phyloP scores from a whole-genome alignment of 1,140 invertebrate species.

The Pseudachorutes palmiensis region DNA sequence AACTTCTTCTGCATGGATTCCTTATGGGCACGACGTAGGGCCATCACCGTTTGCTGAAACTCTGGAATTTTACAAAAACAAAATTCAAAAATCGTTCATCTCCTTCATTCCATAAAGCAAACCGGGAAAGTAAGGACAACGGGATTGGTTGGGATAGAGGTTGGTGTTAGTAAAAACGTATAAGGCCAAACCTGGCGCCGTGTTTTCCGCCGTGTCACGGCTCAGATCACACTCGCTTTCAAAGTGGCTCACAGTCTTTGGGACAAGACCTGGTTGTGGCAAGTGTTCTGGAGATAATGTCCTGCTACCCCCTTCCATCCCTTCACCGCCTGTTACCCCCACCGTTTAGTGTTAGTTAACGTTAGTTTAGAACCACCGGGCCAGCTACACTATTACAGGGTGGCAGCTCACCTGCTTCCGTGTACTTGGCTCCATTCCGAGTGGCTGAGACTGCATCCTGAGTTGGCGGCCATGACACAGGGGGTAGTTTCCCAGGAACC shows the following conservation, averaged over 20 bases:
- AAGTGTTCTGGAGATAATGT: constrained; percentile 35
- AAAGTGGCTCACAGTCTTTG: constrained; percentile 37
- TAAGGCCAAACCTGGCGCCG: constrained; percentile 24
- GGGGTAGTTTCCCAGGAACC: constrained; percentile 59
- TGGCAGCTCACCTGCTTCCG: constrained; percentile 44
- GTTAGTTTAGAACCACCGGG: too few species aligned
- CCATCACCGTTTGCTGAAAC: constrained; percentile 44
- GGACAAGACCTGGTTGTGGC: constrained; percentile 35
- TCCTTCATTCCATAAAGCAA: too few species aligned
- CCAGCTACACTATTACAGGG: too few species aligned
- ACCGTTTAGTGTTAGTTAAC: too few species aligned
- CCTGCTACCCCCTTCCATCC: constrained; percentile 25
- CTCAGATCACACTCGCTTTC: constrained; percentile 36
- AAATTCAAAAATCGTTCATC: too few species aligned
- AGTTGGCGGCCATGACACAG: constrained; percentile 48
- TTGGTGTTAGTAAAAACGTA: constrained; percentile 12
- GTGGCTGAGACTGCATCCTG: constrained; percentile 30
- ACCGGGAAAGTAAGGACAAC: constrained; percentile 3
- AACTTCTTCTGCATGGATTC: constrained; percentile 40
- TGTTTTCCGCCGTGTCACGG: background rate
- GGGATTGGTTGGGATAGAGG: background rate
- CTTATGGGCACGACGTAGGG: constrained; percentile 43
- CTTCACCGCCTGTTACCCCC: constrained; percentile 4
- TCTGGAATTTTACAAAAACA: too few species aligned
- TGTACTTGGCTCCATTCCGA: constrained; percentile 45